Conservation (phyloP, 2,797 vertebrate species). For the Clamator glandarius region DNA sequence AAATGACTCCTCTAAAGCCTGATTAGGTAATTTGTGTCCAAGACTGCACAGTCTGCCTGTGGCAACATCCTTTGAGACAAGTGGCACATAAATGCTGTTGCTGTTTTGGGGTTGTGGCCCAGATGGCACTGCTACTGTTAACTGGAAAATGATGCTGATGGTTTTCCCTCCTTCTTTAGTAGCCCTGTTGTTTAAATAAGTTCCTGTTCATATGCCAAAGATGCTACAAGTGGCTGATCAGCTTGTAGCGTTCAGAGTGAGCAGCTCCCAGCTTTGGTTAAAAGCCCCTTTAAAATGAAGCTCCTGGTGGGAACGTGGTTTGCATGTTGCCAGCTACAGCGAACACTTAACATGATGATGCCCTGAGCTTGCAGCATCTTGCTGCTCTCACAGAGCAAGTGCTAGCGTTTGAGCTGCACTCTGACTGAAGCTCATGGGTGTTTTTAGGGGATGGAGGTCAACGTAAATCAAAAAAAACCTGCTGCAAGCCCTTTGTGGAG, state of each 20-base stretch:
- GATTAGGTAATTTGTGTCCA: background rate
- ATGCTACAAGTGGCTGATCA: background rate
- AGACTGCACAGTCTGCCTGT: accelerated
- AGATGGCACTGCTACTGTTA: background rate
- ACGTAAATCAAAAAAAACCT: background rate
- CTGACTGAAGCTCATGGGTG: background rate
- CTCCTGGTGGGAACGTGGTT: background rate
- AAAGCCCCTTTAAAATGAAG: background rate
- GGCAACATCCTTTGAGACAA: background rate
- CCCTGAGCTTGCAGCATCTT: background rate
- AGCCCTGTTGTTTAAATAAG: accelerated
- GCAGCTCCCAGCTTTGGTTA: background rate
- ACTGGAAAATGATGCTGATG: background rate
- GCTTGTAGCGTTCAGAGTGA: background rate
- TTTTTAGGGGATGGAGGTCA: background rate
- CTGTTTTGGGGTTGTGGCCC: background rate
- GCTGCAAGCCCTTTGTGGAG: background rate
- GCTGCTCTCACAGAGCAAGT: background rate
- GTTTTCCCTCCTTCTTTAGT: background rate
- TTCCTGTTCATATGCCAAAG: background rate
- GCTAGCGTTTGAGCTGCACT: background rate
- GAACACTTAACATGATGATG: background rate
- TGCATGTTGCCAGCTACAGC: background rate
- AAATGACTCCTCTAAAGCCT: background rate
- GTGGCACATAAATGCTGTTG: background rate